Conservation (phyloP, 1,140 invertebrate species). For the Babylonia areolata region DNA sequence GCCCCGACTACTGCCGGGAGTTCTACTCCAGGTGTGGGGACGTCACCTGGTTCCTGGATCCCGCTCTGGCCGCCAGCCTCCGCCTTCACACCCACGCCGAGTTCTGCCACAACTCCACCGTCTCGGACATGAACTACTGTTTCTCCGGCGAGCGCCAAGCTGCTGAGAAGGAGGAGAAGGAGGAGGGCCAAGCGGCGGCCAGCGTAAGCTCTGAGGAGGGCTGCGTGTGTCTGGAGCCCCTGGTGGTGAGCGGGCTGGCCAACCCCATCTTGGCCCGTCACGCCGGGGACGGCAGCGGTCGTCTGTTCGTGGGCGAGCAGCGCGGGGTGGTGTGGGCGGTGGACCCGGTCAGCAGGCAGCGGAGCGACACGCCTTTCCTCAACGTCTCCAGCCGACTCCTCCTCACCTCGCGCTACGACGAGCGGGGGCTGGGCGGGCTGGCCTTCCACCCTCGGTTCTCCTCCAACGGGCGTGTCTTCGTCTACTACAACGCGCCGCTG, state of each 20-base stretch:
- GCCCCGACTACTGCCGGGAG: constrained; percentile 54
- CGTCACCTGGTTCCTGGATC: constrained; percentile 52
- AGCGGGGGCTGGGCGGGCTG: constrained; percentile 69
- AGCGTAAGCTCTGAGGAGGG: not conserved
- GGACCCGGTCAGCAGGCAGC: not conserved
- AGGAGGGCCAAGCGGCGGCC: not conserved
- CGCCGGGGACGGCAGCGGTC: constrained; percentile 59
- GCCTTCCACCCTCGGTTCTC: constrained; percentile 70
- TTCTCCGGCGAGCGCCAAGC: constrained; percentile 60
- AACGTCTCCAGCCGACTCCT: constrained; percentile 32
- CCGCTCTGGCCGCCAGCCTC: constrained; percentile 10
- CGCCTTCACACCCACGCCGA: not conserved
- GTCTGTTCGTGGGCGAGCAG: constrained; percentile 71
- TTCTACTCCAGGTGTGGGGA: constrained; percentile 59
- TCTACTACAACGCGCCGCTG: constrained; percentile 64
- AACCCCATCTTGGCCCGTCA: constrained; percentile 68
- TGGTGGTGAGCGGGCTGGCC: constrained; percentile 47
- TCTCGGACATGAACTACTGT: constrained; percentile 68
- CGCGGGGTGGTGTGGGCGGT: not conserved
- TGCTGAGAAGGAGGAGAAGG: not conserved
- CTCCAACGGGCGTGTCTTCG: constrained; percentile 64
- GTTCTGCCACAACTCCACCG: constrained; percentile 54
- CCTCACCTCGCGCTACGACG: constrained; percentile 52
- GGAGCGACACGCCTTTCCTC: constrained; percentile 15
- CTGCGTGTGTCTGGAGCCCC: constrained; percentile 69